phyloP scores from a whole-genome alignment of 2,888 invertebrate genomes.

The Hyposoter didymator region DNA sequence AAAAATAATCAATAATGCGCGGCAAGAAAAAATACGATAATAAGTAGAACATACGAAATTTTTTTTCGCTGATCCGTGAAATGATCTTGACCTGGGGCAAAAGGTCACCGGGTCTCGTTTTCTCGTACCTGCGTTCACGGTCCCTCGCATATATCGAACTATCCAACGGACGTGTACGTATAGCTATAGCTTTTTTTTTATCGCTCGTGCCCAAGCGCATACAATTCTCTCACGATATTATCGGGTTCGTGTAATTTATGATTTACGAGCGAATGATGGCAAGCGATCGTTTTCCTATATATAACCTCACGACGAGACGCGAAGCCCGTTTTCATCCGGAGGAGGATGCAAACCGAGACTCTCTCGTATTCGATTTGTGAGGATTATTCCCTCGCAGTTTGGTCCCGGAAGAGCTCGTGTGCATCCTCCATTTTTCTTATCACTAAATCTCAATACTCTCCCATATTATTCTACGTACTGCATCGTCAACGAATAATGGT shows the following conservation, averaged over 20 bases:
- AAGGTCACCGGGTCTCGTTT: conserved; percentile 68
- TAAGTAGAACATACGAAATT: conserved; percentile 53
- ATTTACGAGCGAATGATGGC: conserved; percentile 69
- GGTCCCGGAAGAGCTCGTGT: conserved; percentile 59
- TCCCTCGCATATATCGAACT: conserved; percentile 49
- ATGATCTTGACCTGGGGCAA: conserved; percentile 62
- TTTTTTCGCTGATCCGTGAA: conserved; percentile 53
- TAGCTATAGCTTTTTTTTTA: conserved; percentile 44
- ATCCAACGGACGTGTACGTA: conserved; percentile 30
- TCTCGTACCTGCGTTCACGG: conserved; percentile 57
- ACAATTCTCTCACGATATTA: conserved; percentile 71
- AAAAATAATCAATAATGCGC: conserved; percentile 13
- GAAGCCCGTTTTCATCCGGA: conserved; percentile 58
- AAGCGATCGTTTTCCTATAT: conserved; percentile 64
- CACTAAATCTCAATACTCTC: conserved; percentile 60
- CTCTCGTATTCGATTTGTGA: conserved; percentile 61
- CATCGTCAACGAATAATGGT: conserved; percentile 54
- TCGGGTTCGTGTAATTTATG: conserved; percentile 71
- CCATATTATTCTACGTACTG: conserved; percentile 54
- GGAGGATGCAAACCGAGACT: conserved; percentile 37
- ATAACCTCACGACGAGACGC: conserved; percentile 56
- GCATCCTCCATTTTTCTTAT: conserved; percentile 62
- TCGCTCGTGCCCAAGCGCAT: conserved; percentile 52
- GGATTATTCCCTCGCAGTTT: conserved; percentile 53
- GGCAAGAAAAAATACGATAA: conserved; percentile 24